Base-by-base conservation (phyloP, 23 tunicate species). In the Styela plicata region DNA sequence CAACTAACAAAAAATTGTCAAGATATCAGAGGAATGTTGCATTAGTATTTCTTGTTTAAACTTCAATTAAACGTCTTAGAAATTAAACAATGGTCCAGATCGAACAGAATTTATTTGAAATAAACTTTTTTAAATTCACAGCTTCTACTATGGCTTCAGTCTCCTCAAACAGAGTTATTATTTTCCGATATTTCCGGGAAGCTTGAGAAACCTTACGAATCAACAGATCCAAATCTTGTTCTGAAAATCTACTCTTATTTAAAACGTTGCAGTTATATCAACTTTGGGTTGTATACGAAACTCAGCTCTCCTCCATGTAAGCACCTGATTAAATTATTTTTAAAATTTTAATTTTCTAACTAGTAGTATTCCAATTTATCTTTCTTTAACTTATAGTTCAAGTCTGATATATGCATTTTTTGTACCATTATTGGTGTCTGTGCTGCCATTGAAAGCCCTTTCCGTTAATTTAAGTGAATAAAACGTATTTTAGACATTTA, bases 71-170 rank as follows among this genome's bases (percentile, higher is more conserved):
- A n/a, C n/a, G n/a, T n/a, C n/a, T n/a, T n/a, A n/a, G n/a, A n/a
- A n/a, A n/a, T n/a, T n/a, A n/a, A n/a, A n/a, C n/a, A n/a, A n/a
- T n/a, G n/a, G n/a, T n/a, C n/a, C n/a, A n/a, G n/a, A n/a, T n/a
- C n/a, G n/a, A n/a, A n/a, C n/a, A n/a, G n/a, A n/a, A n/a, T n/a
- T 30, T 5, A 31, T 13, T 73, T 73, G 17, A 29, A 22, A 33
- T 31, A 3, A 10, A 73, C 13, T 36, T 33, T 20, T 35, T 10
- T 37, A 0, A 24, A 2, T 36, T 79, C 70, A 20, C 84, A 93
- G 98, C 85, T 93, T 62, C 93, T 88, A 69, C 63, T 88, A 31
- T 93, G 98, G 98, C 78, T 93, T 20, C 95, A 88, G 32, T 86
- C 87, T 70, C 98, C 98, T 26, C 80, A 82, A 52, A 74, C 82